Conservation (phyloP, 2,888 invertebrate species). For the Pachliopta kotzebuea region DNA sequence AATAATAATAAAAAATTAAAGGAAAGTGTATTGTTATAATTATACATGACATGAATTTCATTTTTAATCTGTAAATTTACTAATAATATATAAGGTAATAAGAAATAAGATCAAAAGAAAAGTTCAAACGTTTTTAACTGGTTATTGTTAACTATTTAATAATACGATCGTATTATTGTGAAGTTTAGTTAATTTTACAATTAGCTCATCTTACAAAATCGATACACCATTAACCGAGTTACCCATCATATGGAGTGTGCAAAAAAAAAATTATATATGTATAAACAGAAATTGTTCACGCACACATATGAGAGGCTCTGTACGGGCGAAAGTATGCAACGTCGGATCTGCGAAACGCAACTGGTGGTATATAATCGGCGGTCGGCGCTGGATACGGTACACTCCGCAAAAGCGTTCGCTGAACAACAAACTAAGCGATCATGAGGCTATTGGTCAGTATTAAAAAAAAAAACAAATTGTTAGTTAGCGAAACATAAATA, state of each 20-base stretch:
- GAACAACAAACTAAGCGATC: constrained; percentile 70
- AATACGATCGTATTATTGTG: neutral
- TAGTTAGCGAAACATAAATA: too few relatives aligned
- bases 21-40: too few relatives aligned
- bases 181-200: constrained; percentile 14
- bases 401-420: constrained; percentile 75
- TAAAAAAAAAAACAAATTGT: constrained; percentile 8
- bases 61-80: too few relatives aligned
- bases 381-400: constrained; percentile 46
- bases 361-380: constrained; percentile 66
- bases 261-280: constrained; percentile 26
- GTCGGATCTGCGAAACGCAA: constrained; percentile 59
- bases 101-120: neutral
- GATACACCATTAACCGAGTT: constrained; percentile 30
- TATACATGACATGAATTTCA: too few relatives aligned
- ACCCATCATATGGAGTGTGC: constrained; percentile 28
- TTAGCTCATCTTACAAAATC: constrained; percentile 29
- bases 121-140: neutral
- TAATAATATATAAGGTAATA: too few relatives aligned
- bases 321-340: constrained; percentile 73
- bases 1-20: too few relatives aligned
- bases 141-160: neutral
- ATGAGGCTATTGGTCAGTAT: constrained; percentile 77
- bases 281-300: constrained; percentile 36
- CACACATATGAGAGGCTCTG: constrained; percentile 46